A percentile compares a stretch with the other conserved stretches of the same genome.
Evolutionary conservation across 2,888 invertebrate genomes (phyloP).

Genomic region (Cerastis rubricosa): DNA sequence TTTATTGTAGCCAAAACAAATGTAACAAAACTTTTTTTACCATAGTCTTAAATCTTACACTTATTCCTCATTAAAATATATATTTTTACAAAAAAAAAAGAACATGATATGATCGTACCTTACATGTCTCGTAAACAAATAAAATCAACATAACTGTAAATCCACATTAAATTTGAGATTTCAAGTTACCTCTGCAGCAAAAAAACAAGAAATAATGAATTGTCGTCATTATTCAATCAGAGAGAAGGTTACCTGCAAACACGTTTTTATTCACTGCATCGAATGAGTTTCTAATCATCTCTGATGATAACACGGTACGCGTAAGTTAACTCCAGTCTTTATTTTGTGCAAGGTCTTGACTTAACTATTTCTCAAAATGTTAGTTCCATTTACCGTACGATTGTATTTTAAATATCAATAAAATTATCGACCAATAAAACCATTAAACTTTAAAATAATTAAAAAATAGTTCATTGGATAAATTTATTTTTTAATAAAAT

Average conservation of each 20-base stretch:
- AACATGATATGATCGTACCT: no score
- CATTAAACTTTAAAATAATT: background rate
- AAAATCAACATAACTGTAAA: background rate
- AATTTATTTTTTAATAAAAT: background rate
- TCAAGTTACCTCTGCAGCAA: background rate
- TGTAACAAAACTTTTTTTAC: background rate
- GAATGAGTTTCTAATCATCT: constrained; percentile 24
- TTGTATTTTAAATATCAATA: background rate
- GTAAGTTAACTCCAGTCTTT: constrained; percentile 46
- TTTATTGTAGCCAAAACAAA: background rate
- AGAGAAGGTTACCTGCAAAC: background rate
- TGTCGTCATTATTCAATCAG: background rate
- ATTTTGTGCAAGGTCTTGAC: constrained; percentile 44
- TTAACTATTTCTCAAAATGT: constrained; percentile 7
- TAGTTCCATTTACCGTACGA: constrained; percentile 30
- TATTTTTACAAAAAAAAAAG: no score
- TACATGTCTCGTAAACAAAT: no score
- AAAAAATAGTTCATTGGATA: background rate
- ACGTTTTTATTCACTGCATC: constrained; percentile 3
- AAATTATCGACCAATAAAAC: background rate
- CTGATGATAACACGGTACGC: constrained; percentile 14
- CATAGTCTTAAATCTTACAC: background rate
- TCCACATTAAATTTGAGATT: background rate
- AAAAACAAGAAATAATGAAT: background rate
- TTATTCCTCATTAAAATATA: no score